Conservation (phyloP, 2,113 vertebrate species). For the Corythaeola cristata region DNA sequence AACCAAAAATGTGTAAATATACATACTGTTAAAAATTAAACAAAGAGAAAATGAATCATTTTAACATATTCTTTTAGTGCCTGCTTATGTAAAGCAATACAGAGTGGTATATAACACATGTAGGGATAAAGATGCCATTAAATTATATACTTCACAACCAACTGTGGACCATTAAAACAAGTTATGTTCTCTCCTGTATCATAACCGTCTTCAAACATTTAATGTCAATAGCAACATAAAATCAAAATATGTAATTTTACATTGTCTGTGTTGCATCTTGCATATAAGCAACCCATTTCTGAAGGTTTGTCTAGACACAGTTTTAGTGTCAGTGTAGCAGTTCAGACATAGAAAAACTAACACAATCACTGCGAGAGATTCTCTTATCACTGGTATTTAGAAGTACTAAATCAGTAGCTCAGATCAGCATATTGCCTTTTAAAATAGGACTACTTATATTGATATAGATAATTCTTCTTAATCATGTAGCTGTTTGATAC, state of each 20-base stretch:
- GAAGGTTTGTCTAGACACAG: background rate
- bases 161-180: background rate
- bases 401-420: background rate
- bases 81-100: background rate
- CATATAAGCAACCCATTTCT: background rate
- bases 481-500: background rate
- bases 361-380: background rate
- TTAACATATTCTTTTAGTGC: background rate
- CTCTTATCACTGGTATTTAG: background rate
- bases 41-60: background rate
- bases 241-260: background rate
- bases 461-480: background rate
- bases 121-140: background rate
- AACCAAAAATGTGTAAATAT: background rate
- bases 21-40: background rate
- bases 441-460: background rate
- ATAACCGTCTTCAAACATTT: background rate
- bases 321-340: background rate
- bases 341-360: background rate
- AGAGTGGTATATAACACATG: background rate
- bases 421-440: background rate
- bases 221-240: background rate
- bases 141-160: background rate
- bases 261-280: background rate
- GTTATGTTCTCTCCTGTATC: background rate